Percentiles rank a stretch among this genome's conserved stretches.
Conservation (phyloP, 2,797 vertebrate genomes). For the Valencia hispanica region DNA sequence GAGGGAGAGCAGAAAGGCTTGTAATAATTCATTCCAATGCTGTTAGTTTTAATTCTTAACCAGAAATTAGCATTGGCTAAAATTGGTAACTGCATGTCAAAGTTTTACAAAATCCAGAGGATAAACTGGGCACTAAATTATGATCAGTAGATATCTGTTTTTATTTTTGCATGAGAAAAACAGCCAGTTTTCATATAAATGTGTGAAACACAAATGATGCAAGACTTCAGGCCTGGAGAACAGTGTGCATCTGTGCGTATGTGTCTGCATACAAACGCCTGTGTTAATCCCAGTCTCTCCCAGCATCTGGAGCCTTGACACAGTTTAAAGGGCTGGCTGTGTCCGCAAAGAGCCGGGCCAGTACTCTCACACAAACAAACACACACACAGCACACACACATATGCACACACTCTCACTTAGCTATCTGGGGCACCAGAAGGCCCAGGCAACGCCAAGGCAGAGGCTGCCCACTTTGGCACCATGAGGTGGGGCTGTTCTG, state of each 20-base stretch:
- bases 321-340: slow-evolving; percentile 80
- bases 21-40: not conserved
- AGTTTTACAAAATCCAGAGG: not conserved
- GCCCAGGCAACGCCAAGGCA: slow-evolving; percentile 79
- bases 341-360: slow-evolving; percentile 72
- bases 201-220: slow-evolving; percentile 46
- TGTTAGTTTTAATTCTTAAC: not conserved
- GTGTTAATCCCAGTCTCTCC: slow-evolving; percentile 81
- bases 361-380: slow-evolving; percentile 41
- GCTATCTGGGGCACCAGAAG: slow-evolving; percentile 87
- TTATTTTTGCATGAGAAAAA: not conserved
- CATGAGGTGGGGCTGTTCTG: slow-evolving; percentile 73
- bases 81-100: not conserved
- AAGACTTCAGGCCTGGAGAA: slow-evolving; percentile 41
- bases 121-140: too few species aligned
- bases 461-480: slow-evolving; percentile 85
- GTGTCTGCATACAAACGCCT: slow-evolving; percentile 69
- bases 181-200: slow-evolving; percentile 20
- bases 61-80: not conserved
- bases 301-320: slow-evolving; percentile 84
- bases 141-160: not conserved
- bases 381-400: slow-evolving; percentile 34
- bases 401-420: slow-evolving; percentile 47
- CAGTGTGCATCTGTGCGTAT: slow-evolving; percentile 58
- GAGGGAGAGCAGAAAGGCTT: not conserved